phyloP scores from a whole-genome alignment of 2,888 invertebrate species.

The Lasioglossum leucozonium region DNA sequence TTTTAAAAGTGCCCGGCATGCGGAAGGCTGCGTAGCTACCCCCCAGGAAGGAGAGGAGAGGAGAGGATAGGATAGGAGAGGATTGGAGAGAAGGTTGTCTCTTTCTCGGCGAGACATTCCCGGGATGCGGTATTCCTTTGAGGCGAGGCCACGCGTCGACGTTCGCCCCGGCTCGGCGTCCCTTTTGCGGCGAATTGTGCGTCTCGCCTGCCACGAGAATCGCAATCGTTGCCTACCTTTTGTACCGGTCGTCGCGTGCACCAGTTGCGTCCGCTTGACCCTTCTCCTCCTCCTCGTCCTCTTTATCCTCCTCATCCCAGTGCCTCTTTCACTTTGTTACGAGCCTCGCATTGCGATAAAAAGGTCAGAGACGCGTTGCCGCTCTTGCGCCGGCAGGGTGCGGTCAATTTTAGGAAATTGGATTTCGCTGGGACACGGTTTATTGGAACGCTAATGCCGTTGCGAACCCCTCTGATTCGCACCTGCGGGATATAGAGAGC shows the following conservation, averaged over 20 bases:
- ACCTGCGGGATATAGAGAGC: not conserved
- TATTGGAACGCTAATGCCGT: not conserved
- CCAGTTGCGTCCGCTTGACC: constrained; percentile 29
- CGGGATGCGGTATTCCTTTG: constrained; percentile 69
- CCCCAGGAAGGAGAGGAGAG: constrained; percentile 35
- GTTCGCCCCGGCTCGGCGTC: constrained; percentile 53
- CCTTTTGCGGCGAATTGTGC: constrained; percentile 64
- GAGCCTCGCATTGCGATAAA: constrained; percentile 22
- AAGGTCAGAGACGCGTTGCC: constrained; percentile 26
- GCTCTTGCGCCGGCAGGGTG: not conserved
- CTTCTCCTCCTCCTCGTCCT: constrained; percentile 10
- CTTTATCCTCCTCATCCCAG: not conserved
- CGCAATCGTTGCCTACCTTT: constrained; percentile 31
- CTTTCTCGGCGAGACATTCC: constrained; percentile 60
- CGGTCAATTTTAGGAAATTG: not conserved
- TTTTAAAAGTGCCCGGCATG: constrained; percentile 66
- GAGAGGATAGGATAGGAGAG: constrained; percentile 32
- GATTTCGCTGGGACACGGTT: not conserved
- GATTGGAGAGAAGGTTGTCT: constrained; percentile 10
- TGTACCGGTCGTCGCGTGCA: constrained; percentile 23
- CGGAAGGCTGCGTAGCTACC: constrained; percentile 61
- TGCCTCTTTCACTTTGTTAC: constrained; percentile 23
- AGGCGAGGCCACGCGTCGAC: constrained; percentile 67
- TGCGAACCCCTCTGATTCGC: not conserved
- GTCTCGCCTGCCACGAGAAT: constrained; percentile 47